Base-by-base conservation (phyloP, 2,797 vertebrate genomes). In the Rhabdophis nuchalis region DNA sequence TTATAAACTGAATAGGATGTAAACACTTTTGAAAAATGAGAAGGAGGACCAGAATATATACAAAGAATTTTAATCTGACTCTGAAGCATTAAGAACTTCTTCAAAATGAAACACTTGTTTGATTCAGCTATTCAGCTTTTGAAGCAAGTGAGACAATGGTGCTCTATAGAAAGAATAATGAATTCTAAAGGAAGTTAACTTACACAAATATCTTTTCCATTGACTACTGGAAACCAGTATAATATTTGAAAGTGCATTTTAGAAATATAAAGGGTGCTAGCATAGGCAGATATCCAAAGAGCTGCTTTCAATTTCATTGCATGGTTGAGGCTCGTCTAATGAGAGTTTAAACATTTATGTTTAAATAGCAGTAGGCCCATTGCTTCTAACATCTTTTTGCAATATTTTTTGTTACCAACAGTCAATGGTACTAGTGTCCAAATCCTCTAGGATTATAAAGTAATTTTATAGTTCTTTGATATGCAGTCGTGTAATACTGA, bases 1-100 rank as follows among this genome's bases (percentile, higher is more conserved):
- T 96, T 94, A 95, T 97, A 96, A 96, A 96, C 95, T 96, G 97
- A 95, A 96, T 96, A 97, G 96, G 97, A 97, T 94, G 95, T 96
- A 96, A 96, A 96, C 95, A 96, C 95, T 97, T 97, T 96, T 96
- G 93, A 97, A 96, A 94, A 93, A 77, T 82, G 92, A 95, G 92
- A 96, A 95, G 92, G 96, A 95, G 96, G 92, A 97, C 94, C 56
- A 95, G 85, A 93, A 94, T 89, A 88, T 85, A 93, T 82, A 94
- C 50, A 91, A 90, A 86, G 89, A 92, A 94, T 93, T 95, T 53
- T 96, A 92, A 95, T 92, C 90, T 94, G 93, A 93, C 95, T 95
- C 57, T 92, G 94, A 95, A 95, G 96, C 96, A 95, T 90, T 88
- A 88, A 90, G 68, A 94, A 95, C 93, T 96, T 90, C 96, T 96